Conservation (phyloP, 2,113 vertebrate species). For the Indicator maculatus region DNA sequence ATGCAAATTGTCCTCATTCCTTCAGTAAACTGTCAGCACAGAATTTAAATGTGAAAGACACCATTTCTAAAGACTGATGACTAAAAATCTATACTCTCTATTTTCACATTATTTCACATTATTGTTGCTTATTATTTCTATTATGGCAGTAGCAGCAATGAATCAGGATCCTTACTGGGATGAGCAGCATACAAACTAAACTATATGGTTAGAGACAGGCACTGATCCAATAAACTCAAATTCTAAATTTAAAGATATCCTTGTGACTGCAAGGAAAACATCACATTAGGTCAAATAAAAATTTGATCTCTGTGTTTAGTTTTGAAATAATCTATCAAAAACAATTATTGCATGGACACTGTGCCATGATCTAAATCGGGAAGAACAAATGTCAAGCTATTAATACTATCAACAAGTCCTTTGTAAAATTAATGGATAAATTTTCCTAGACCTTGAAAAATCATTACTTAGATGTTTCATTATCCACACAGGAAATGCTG, state of each 20-base stretch:
- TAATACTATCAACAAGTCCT: not conserved
- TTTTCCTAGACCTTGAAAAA: not conserved
- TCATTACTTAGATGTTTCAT: not conserved
- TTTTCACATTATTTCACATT: conserved; percentile 42
- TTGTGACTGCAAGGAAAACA: not conserved
- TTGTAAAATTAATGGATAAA: not conserved
- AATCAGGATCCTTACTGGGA: not conserved
- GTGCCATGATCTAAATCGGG: not conserved
- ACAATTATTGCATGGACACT: not conserved
- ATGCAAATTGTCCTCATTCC: not conserved
- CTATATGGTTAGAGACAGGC: not conserved
- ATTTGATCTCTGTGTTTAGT: not conserved
- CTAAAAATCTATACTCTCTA: not conserved
- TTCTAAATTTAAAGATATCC: not conserved
- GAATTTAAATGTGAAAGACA: conserved; percentile 9
- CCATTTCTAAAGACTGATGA: not conserved
- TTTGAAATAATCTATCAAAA: not conserved
- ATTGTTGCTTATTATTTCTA: conserved; percentile 16
- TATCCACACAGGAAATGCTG: not conserved
- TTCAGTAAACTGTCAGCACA: not conserved
- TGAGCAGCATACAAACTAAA: not conserved
- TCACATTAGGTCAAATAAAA: not conserved
- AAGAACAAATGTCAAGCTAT: not conserved
- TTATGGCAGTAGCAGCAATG: not conserved
- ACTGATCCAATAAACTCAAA: not conserved